Conservation (phyloP, 1,140 invertebrate species). For the Cotesia typhae region DNA sequence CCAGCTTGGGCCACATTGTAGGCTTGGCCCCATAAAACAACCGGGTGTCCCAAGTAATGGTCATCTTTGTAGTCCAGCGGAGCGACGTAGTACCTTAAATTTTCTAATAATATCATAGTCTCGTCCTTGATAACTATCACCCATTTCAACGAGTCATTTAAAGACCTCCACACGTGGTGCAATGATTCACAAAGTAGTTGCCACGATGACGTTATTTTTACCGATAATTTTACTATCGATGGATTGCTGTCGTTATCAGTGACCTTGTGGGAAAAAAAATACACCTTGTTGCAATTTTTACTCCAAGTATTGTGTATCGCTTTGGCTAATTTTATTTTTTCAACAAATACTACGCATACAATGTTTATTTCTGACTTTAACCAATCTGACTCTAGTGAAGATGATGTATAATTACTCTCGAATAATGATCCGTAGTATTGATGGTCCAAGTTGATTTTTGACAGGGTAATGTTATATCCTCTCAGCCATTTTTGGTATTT, state of each 20-base stretch:
- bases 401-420: constrained; percentile 11
- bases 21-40: constrained; percentile 62
- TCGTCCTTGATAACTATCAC: constrained; percentile 65
- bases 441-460: constrained; percentile 50
- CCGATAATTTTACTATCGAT: constrained; percentile 50
- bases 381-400: constrained; percentile 55
- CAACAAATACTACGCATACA: constrained; percentile 58
- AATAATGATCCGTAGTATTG: constrained; percentile 45
- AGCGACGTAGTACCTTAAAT: constrained; percentile 62
- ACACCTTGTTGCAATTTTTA: constrained; percentile 55
- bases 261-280: constrained; percentile 53
- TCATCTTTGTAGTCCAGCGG: constrained; percentile 53
- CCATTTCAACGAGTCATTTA: constrained; percentile 55
- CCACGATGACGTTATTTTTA: constrained; percentile 62
- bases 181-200: constrained; percentile 62
- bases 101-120: constrained; percentile 65
- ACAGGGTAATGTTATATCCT: constrained; percentile 40
- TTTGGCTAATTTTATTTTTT: constrained; percentile 52
- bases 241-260: constrained; percentile 38
- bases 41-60: constrained; percentile 67
- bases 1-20: constrained; percentile 67
- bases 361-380: constrained; percentile 52
- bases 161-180: constrained; percentile 52
- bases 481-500: constrained; percentile 51
- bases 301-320: constrained; percentile 59